Conservation (phyloP, 2,113 vertebrate genomes). For the Pseudois nayaur region DNA sequence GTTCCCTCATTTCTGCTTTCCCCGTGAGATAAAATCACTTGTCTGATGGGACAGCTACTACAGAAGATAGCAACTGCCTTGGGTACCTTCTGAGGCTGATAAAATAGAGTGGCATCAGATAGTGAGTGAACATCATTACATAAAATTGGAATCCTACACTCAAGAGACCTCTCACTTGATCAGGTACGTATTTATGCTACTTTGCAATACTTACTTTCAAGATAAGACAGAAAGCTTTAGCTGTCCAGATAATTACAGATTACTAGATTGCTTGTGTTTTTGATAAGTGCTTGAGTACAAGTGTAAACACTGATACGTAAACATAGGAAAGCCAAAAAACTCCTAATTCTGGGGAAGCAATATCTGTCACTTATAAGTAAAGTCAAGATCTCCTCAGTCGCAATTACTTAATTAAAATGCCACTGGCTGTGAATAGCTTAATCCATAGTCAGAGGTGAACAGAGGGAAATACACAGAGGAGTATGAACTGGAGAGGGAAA, state of each 20-base stretch:
- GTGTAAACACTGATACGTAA: background rate
- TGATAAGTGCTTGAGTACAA: background rate
- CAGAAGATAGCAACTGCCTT: background rate
- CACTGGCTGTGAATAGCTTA: background rate
- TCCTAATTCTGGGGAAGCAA: background rate
- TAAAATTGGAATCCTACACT: slow-evolving; percentile 49
- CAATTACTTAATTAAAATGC: background rate
- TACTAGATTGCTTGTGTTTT: background rate
- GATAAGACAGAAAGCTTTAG: background rate
- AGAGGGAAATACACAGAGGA: background rate
- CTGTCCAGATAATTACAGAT: slow-evolving; percentile 25
- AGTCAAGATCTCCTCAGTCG: background rate
- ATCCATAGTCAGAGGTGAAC: background rate
- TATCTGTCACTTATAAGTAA: background rate
- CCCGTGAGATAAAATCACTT: slow-evolving; percentile 23
- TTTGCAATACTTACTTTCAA: background rate
- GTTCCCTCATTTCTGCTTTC: slow-evolving; percentile 27
- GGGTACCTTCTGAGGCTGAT: slow-evolving; percentile 33
- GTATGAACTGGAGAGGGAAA: background rate
- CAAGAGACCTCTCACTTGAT: slow-evolving; percentile 31
- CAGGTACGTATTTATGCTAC: background rate
- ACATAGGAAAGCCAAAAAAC: background rate
- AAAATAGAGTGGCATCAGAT: slow-evolving; percentile 54
- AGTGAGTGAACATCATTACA: slow-evolving; percentile 41
- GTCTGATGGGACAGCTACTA: slow-evolving; percentile 6